These are phyloP conservation scores for Clarias batrachus DNA, from an alignment of 2,113 vertebrate genomes.

Conservation along the genomic window DNA sequence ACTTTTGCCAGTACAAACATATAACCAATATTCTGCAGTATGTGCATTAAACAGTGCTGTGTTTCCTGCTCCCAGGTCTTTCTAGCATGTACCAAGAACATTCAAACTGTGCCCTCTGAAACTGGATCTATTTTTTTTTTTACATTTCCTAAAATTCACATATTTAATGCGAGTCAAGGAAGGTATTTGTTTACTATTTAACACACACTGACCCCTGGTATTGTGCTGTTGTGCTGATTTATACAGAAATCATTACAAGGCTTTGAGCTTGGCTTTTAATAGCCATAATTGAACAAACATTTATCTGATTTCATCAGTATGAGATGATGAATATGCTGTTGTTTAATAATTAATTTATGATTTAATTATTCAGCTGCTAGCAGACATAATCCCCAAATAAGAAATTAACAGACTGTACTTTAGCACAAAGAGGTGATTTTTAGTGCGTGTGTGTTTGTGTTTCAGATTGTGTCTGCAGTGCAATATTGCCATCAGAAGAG, in stretches of 20 bases:
- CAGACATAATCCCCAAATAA: no score
- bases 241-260: background rate
- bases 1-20: background rate
- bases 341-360: background rate
- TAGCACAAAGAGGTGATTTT: constrained; percentile 8
- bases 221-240: background rate
- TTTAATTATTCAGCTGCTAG: background rate
- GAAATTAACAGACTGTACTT: background rate
- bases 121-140: background rate
- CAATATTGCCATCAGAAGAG: constrained; percentile 88
- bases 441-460: constrained; percentile 34
- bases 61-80: background rate
- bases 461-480: constrained; percentile 87
- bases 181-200: background rate
- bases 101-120: background rate
- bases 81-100: background rate
- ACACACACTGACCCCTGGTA: constrained; percentile 32
- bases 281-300: background rate
- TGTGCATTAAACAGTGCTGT: background rate
- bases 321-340: background rate
- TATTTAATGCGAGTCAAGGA: background rate
- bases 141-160: background rate
- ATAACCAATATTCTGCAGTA: background rate
- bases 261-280: background rate
- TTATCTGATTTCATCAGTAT: constrained; percentile 4